Percentiles rank a stretch among this genome's conserved stretches.
These are phyloP conservation scores for Colinus virginianus DNA, from an alignment of 2,113 vertebrate genomes.

Conservation along the genomic window DNA sequence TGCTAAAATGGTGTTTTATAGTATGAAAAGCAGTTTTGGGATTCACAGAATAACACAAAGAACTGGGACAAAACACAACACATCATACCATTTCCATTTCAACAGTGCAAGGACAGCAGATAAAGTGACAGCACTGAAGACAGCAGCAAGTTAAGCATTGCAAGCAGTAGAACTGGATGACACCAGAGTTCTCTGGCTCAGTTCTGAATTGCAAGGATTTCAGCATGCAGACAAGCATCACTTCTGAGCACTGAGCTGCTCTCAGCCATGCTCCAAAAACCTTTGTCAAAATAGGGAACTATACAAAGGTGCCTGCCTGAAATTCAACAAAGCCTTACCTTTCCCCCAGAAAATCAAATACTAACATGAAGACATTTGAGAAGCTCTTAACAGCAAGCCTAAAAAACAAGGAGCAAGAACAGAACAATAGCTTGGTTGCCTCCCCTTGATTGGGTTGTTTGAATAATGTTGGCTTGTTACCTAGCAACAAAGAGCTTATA, in stretches of 20 bases:
- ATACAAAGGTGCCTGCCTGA: neutral
- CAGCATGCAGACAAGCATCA: neutral
- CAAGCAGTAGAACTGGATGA: neutral
- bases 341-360: neutral
- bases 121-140: neutral
- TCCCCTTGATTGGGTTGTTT: constrained; percentile 49
- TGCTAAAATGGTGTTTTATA: accelerated
- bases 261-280: neutral
- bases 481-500: constrained; percentile 81
- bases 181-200: neutral
- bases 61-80: neutral
- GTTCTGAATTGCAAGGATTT: neutral
- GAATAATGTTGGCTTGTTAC: constrained; percentile 76
- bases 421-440: constrained; percentile 52
- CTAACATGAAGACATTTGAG: constrained; percentile 21
- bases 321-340: neutral
- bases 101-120: neutral
- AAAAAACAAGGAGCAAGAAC: constrained; percentile 23
- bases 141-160: neutral
- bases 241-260: neutral
- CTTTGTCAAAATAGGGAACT: neutral
- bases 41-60: neutral
- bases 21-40: neutral
- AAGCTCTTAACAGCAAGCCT: constrained; percentile 41
- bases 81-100: neutral